phyloP scores from a whole-genome alignment of 2,797 vertebrate species.

The Rallus crepitans region DNA sequence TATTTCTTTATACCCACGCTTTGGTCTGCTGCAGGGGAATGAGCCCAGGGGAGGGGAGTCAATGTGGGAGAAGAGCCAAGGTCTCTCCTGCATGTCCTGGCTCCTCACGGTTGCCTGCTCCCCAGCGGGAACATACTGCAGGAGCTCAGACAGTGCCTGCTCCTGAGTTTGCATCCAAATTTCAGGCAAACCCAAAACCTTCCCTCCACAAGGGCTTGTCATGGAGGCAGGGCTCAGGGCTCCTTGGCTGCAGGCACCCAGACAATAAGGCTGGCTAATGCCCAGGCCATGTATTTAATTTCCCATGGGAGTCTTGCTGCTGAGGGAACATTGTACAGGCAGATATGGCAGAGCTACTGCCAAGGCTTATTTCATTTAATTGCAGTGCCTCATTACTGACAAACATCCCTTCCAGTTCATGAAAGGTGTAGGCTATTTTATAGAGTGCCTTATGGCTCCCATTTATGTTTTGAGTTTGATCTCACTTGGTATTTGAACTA shows the following conservation, averaged over 20 bases:
- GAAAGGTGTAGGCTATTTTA: constrained; percentile 19
- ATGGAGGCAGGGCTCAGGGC: background rate
- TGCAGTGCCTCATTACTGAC: background rate
- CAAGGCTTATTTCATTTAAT: constrained; percentile 45
- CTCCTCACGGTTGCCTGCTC: accelerated
- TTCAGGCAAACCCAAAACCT: background rate
- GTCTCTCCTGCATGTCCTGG: background rate
- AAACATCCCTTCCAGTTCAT: background rate
- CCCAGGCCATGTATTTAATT: background rate
- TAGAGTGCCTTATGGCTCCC: background rate
- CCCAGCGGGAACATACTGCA: accelerated
- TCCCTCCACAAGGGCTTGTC: background rate
- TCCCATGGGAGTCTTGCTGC: constrained; percentile 7
- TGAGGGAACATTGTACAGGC: background rate
- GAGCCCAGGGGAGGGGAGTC: background rate
- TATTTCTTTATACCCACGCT: background rate
- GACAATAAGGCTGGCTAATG: background rate
- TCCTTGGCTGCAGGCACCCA: background rate
- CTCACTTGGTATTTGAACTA: background rate
- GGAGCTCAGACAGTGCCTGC: background rate
- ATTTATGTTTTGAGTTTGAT: background rate
- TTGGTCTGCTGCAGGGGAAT: background rate
- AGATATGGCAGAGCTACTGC: constrained; percentile 5
- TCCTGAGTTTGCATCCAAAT: background rate
- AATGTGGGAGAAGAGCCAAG: background rate